phyloP scores from a whole-genome alignment of 2,113 vertebrate genomes.

The Hyaena hyaena region DNA sequence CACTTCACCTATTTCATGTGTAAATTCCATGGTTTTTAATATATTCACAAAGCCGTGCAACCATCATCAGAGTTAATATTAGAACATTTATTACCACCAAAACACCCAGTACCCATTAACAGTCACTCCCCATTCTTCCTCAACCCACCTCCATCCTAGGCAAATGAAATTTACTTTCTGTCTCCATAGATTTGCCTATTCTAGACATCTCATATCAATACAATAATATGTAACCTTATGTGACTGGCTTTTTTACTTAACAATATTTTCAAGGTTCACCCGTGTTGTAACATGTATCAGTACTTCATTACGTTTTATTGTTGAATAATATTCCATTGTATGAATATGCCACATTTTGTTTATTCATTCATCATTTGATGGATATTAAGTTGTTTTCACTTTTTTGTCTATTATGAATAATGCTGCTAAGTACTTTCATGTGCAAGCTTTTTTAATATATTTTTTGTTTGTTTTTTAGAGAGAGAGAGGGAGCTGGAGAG shows the following conservation, averaged over 20 bases:
- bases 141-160: neutral
- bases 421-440: neutral
- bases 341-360: neutral
- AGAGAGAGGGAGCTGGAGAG: no score
- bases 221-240: neutral
- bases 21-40: neutral
- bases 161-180: neutral
- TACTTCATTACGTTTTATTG: neutral
- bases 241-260: neutral
- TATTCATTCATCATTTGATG: neutral
- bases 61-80: neutral
- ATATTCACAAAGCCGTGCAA: neutral
- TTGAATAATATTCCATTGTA: neutral
- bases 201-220: neutral
- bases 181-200: neutral
- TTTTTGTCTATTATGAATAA: conserved; percentile 32
- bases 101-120: neutral
- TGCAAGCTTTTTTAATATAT: neutral
- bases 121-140: neutral
- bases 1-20: neutral
- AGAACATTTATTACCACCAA: neutral
- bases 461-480: no score
- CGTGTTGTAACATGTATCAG: neutral
- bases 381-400: neutral
- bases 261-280: neutral